These are phyloP conservation scores for Diarsia rubi DNA, from an alignment of 2,888 invertebrate species.

Conservation along the genomic window DNA sequence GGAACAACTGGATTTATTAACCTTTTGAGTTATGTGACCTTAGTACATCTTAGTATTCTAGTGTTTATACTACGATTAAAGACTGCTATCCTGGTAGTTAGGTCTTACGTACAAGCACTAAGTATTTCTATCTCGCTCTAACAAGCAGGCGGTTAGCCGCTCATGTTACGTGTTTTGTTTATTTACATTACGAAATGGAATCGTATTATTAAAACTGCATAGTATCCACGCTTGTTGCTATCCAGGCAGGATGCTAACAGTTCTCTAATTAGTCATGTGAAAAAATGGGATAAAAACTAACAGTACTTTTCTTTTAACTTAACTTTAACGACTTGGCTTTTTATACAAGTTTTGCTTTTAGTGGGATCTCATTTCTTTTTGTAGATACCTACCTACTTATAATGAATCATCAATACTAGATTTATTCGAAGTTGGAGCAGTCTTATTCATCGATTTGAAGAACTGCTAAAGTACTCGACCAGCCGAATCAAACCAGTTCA, in stretches of 20 bases:
- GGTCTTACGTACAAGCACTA: constrained; percentile 34
- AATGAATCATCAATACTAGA: too few species aligned
- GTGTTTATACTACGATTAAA: constrained; percentile 29
- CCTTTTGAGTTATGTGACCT: constrained; percentile 57
- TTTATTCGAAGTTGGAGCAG: too few species aligned
- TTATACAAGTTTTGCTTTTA: too few species aligned
- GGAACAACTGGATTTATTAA: constrained; percentile 70
- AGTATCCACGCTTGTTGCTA: neutral
- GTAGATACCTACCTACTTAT: too few species aligned
- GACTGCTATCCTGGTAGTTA: constrained; percentile 43
- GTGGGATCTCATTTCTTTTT: too few species aligned
- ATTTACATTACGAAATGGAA: neutral
- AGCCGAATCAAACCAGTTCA: too few species aligned
- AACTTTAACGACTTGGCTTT: too few species aligned
- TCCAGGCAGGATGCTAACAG: neutral
- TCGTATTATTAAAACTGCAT: neutral
- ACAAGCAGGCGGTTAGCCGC: neutral
- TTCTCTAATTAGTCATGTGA: neutral
- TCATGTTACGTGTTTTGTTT: constrained; percentile 10
- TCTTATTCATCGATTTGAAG: too few species aligned
- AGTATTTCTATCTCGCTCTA: constrained; percentile 39
- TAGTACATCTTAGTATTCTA: constrained; percentile 53
- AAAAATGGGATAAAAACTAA: neutral
- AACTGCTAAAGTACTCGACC: too few species aligned
- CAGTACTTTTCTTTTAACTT: too few species aligned